A percentile compares a stretch with the other conserved stretches of the same genome.
These are phyloP conservation scores for Stomatorhinus ivindoensis DNA, from an alignment of 2,113 vertebrate genomes.

Conservation along the genomic window DNA sequence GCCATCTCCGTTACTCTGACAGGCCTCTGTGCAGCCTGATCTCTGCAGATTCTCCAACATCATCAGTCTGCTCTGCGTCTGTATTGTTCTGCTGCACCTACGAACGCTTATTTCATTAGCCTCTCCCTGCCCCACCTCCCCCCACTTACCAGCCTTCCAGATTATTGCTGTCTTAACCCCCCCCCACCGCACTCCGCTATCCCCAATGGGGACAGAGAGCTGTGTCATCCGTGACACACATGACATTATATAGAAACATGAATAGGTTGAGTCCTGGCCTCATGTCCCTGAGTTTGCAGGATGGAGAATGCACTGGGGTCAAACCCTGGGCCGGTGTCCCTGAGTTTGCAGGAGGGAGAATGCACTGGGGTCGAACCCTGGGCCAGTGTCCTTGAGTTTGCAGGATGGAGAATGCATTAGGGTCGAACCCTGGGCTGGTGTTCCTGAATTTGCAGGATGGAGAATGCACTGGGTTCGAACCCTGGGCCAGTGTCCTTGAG, in stretches of 20 bases:
- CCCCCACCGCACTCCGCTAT: neutral
- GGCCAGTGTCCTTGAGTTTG: neutral
- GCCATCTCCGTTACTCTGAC: slow-evolving; percentile 11
- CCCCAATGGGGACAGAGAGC: neutral
- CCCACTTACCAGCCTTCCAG: neutral
- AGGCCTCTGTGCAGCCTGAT: neutral
- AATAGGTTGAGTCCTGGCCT: neutral
- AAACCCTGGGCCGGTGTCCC: neutral
- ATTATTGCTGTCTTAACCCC: neutral
- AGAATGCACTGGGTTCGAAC: neutral
- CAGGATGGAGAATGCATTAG: neutral
- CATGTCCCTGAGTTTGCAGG: neutral
- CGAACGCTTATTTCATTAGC: neutral
- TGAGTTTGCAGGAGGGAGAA: neutral
- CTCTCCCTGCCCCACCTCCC: neutral
- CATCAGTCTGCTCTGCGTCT: neutral
- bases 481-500: too few species aligned
- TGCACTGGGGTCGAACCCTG: neutral
- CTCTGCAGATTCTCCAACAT: neutral
- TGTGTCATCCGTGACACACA: neutral
- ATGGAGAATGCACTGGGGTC: too few species aligned
- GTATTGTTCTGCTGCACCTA: neutral
- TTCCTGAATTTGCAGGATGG: neutral
- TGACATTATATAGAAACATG: neutral
- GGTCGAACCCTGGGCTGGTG: neutral